Conservation (phyloP, 2,888 invertebrate species). For the Steromphala cineraria region DNA sequence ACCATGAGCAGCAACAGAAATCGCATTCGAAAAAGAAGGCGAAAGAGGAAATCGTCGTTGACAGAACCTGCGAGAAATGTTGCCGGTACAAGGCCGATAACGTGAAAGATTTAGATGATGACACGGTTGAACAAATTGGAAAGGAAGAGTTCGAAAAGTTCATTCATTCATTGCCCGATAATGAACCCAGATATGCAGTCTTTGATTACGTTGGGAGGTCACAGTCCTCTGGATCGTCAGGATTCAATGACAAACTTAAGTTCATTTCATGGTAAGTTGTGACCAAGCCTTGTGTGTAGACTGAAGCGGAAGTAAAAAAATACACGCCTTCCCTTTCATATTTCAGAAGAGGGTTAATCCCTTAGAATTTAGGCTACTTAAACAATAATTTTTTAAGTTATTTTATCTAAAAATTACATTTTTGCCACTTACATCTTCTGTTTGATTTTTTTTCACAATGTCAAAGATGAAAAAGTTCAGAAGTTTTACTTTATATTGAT, state of each 20-base stretch:
- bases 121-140: neutral
- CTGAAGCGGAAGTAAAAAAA: no score
- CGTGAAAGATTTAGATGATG: neutral
- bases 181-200: conserved; percentile 9
- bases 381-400: no score
- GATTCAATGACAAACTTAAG: neutral
- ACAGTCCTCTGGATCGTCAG: neutral
- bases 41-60: neutral
- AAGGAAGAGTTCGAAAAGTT: neutral
- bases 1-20: no score
- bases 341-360: no score
- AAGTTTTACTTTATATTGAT: no score
- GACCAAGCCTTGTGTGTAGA: no score
- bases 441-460: no score
- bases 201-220: neutral
- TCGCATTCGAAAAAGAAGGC: neutral
- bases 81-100: neutral
- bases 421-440: no score
- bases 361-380: no score
- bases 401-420: no score
- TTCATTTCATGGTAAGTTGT: conserved; percentile 17
- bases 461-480: no score
- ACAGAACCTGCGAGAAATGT: neutral
- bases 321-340: no score
- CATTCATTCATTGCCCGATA: neutral